Percentiles rank a stretch among this genome's conserved stretches.
These are phyloP conservation scores for Toxostoma redivivum DNA, from an alignment of 2,113 vertebrate species.

Conservation along the genomic window DNA sequence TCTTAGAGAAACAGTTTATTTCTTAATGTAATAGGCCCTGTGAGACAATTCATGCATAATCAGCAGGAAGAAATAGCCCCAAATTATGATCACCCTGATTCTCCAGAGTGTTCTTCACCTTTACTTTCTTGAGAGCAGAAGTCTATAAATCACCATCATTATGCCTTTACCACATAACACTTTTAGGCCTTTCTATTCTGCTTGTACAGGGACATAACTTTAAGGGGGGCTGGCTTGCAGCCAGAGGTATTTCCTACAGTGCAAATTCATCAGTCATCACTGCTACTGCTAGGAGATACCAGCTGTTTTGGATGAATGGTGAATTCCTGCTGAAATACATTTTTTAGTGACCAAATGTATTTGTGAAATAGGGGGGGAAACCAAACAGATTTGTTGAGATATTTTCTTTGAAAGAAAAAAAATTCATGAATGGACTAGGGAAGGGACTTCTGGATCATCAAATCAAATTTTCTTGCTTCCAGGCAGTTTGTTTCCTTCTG, in stretches of 20 bases:
- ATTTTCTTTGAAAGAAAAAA: not conserved
- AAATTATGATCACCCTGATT: not conserved
- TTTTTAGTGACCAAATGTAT: not conserved
- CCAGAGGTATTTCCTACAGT: not conserved
- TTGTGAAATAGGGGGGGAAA: not conserved
- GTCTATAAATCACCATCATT: not conserved
- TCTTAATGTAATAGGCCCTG: not conserved
- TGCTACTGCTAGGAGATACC: not conserved
- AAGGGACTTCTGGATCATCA: not conserved
- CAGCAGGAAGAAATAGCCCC: not conserved
- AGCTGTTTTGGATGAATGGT: not conserved
- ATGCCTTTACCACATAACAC: not conserved
- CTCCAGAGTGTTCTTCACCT: not conserved
- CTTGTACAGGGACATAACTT: not conserved
- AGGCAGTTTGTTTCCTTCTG: not conserved
- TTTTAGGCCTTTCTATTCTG: not conserved
- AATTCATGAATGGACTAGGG: not conserved
- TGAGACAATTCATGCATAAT: not conserved
- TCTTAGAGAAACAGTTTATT: not conserved
- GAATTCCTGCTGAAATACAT: not conserved
- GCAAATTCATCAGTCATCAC: not conserved
- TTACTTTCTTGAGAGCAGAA: not conserved
- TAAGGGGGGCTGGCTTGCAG: not conserved
- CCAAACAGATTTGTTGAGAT: not conserved
- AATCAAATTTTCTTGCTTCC: not conserved